Conservation (phyloP, 92 coral and sea anemone genomes). For the Anthopleura xanthogrammica region DNA sequence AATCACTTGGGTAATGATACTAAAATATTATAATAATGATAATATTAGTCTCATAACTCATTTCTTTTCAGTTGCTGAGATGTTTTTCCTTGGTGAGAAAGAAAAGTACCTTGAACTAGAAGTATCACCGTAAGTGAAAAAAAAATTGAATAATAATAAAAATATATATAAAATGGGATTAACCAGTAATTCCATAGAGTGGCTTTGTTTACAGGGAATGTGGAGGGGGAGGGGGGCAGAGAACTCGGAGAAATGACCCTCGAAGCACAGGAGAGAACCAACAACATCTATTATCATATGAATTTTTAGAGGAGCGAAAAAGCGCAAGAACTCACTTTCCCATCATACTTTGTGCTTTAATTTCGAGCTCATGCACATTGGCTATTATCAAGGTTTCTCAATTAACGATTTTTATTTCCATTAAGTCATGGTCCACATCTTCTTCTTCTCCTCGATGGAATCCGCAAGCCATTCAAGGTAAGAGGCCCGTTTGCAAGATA, state of each 20-base stretch:
- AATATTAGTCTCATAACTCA: not conserved
- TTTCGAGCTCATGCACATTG: not conserved
- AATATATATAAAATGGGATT: too few species aligned
- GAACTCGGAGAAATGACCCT: too few species aligned
- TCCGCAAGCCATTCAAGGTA: slow-evolving; percentile 84
- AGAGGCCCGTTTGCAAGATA: not conserved
- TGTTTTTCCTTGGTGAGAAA: slow-evolving; percentile 92
- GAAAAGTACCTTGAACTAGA: slow-evolving; percentile 89
- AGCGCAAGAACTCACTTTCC: too few species aligned
- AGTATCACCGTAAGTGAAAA: slow-evolving; percentile 85
- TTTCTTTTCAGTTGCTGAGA: slow-evolving; percentile 76
- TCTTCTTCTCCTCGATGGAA: slow-evolving; percentile 79
- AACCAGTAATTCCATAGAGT: too few species aligned
- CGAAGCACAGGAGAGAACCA: too few species aligned
- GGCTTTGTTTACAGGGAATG: too few species aligned
- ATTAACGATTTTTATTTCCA: not conserved
- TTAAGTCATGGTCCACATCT: slow-evolving; percentile 88
- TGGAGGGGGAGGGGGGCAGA: too few species aligned
- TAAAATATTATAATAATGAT: not conserved
- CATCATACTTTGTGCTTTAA: too few species aligned
- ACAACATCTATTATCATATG: too few species aligned
- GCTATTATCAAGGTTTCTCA: not conserved
- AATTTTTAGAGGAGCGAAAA: too few species aligned
- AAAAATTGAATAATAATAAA: not conserved
- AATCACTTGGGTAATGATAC: too few species aligned